Evolutionary conservation across 2,888 invertebrate species (phyloP).

Genomic region (Phyllotreta striolata): DNA sequence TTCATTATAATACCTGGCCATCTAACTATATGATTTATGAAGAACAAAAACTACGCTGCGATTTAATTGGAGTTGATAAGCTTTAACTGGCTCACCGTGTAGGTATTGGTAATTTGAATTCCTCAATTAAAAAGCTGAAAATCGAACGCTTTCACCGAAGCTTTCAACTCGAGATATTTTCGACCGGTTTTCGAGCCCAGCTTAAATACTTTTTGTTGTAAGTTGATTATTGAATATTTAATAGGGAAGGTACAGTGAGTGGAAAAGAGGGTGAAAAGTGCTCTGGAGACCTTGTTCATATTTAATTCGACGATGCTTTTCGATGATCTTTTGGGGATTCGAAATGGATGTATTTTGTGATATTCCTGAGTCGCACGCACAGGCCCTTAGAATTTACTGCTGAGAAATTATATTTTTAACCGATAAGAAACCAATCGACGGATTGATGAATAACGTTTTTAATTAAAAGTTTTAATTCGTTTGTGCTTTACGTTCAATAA

Average conservation of each 20-base stretch:
- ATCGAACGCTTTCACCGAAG: slow-evolving; percentile 7
- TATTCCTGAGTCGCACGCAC: slow-evolving; percentile 8
- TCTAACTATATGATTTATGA: too few species aligned
- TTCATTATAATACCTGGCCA: neutral
- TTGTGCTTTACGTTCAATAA: too few species aligned
- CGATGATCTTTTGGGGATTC: slow-evolving; percentile 19
- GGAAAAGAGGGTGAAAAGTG: slow-evolving; percentile 21
- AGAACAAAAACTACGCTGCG: neutral
- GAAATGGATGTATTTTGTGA: slow-evolving; percentile 14
- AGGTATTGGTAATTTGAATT: slow-evolving; percentile 3
- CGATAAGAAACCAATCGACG: neutral
- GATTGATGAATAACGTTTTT: too few species aligned
- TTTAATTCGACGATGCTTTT: slow-evolving; percentile 17
- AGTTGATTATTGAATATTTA: slow-evolving; percentile 24
- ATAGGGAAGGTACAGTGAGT: slow-evolving; percentile 12
- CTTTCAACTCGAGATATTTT: slow-evolving; percentile 20
- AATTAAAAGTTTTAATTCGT: too few species aligned
- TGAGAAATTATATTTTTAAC: slow-evolving; percentile 3
- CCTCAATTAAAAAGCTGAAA: slow-evolving; percentile 15
- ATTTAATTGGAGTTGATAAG: slow-evolving; percentile 3
- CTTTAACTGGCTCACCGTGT: slow-evolving; percentile 5
- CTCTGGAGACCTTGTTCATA: slow-evolving; percentile 21
- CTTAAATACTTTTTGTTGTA: slow-evolving; percentile 19
- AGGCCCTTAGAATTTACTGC: slow-evolving; percentile 5
- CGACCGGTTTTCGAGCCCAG: neutral